Evolutionary conservation across 2,797 vertebrate genomes (phyloP).

Genomic region (Spinus pinus): DNA sequence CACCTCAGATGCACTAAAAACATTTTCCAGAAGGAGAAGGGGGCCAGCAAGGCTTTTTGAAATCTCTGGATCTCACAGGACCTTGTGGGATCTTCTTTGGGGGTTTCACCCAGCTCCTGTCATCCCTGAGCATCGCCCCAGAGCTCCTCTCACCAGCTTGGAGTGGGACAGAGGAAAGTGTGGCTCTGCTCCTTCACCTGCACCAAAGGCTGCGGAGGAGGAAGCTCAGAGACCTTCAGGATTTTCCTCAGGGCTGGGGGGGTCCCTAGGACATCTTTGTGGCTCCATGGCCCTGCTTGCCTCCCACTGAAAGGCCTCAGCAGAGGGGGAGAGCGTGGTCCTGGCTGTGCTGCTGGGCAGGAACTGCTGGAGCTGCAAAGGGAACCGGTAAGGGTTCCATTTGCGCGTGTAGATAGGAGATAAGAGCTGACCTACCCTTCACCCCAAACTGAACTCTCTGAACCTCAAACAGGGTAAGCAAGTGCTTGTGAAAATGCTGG

Average conservation of each 20-base stretch:
- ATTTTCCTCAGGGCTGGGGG: neutral
- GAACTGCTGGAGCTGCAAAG: conserved; percentile 14
- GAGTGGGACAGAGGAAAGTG: neutral
- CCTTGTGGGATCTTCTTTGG: neutral
- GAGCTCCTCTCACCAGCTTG: neutral
- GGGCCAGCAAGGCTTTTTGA: neutral
- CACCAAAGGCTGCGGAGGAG: neutral
- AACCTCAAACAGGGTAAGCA: conserved; percentile 34
- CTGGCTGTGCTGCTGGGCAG: neutral
- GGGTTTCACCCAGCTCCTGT: neutral
- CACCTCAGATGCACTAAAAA: neutral
- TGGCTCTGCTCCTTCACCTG: neutral
- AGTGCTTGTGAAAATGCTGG: neutral
- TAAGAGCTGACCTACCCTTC: conserved; percentile 56
- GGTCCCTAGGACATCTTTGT: neutral
- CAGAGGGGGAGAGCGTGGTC: neutral
- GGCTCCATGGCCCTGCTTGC: neutral
- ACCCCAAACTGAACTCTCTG: conserved; percentile 28
- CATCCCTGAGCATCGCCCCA: neutral
- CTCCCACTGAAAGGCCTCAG: neutral
- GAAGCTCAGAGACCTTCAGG: neutral
- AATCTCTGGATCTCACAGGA: neutral
- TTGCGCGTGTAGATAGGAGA: neutral
- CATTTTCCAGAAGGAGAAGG: neutral
- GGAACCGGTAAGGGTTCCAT: conserved; percentile 20